These are phyloP conservation scores for Tenebrosternarchus preto DNA, from an alignment of 2,113 vertebrate species.

Conservation along the genomic window DNA sequence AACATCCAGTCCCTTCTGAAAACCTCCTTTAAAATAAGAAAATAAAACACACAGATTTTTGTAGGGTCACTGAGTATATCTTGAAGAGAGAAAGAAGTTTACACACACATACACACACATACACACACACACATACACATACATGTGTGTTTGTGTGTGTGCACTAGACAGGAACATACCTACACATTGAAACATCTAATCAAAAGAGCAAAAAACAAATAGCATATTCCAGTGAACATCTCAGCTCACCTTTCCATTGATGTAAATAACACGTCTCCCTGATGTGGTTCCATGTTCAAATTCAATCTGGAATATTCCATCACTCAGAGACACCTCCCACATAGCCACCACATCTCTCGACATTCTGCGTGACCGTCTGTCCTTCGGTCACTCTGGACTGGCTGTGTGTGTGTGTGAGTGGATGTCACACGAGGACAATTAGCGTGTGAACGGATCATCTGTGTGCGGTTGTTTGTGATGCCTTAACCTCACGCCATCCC, in stretches of 20 bases:
- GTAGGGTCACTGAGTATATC: neutral
- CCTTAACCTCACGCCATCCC: neutral
- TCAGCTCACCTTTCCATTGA: constrained; percentile 87
- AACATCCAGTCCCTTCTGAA: constrained; percentile 96
- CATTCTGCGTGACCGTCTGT: constrained; percentile 73
- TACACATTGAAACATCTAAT: too few species aligned
- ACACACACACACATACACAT: too few species aligned
- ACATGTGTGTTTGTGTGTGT: too few species aligned
- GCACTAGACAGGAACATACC: too few species aligned
- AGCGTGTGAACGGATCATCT: neutral
- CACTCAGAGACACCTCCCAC: constrained; percentile 92
- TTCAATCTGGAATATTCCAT: constrained; percentile 88
- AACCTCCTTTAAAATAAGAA: constrained; percentile 76
- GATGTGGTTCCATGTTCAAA: constrained; percentile 95
- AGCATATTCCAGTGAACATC: neutral
- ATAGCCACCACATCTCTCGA: constrained; percentile 82
- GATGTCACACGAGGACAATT: too few species aligned
- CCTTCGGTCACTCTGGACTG: neutral
- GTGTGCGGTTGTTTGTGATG: neutral
- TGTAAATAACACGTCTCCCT: constrained; percentile 86
- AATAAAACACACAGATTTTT: neutral
- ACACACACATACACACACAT: neutral
- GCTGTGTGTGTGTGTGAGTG: neutral
- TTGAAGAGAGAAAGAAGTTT: neutral
- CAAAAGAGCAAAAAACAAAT: too few species aligned